Conservation (phyloP, 2,888 invertebrate species). For the Morpho achilles region DNA sequence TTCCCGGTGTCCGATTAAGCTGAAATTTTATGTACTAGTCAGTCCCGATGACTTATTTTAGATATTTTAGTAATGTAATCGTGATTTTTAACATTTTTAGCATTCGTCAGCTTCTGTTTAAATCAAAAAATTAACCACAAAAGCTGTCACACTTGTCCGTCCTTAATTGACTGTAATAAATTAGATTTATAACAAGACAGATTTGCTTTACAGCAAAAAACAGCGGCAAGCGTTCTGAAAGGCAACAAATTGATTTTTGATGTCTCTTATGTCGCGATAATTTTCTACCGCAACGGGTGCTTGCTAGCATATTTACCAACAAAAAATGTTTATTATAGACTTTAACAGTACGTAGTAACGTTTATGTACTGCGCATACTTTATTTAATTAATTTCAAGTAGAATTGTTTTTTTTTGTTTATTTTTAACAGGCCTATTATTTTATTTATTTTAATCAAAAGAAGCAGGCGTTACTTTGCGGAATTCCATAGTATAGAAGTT, state of each 20-base stretch:
- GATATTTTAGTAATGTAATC: too few species aligned
- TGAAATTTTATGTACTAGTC: too few species aligned
- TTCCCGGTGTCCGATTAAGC: too few species aligned
- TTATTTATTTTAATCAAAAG: too few species aligned
- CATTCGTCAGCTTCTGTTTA: too few species aligned
- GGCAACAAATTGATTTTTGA: constrained; percentile 68
- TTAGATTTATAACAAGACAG: constrained; percentile 18
- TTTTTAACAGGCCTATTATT: too few species aligned
- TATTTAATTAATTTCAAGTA: too few species aligned
- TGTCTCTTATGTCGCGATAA: constrained; percentile 47
- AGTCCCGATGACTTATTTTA: too few species aligned
- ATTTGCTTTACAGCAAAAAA: constrained; percentile 34
- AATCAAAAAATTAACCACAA: not conserved
- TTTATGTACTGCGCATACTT: constrained; percentile 4
- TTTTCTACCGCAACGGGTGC: constrained; percentile 36
- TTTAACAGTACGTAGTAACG: constrained; percentile 39
- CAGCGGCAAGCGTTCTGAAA: constrained; percentile 33
- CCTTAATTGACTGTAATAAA: constrained; percentile 15
- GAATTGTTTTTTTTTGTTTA: not conserved
- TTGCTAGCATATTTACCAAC: constrained; percentile 39
- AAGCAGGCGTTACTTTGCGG: too few species aligned
- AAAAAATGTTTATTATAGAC: constrained; percentile 44
- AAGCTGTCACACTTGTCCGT: constrained; percentile 6
- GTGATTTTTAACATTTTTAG: too few species aligned
- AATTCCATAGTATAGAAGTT: too few species aligned